Percentiles rank a stretch among this genome's conserved stretches.
These are phyloP conservation scores for Lasiommata megera DNA, from an alignment of 2,888 invertebrate genomes.

Conservation along the genomic window DNA sequence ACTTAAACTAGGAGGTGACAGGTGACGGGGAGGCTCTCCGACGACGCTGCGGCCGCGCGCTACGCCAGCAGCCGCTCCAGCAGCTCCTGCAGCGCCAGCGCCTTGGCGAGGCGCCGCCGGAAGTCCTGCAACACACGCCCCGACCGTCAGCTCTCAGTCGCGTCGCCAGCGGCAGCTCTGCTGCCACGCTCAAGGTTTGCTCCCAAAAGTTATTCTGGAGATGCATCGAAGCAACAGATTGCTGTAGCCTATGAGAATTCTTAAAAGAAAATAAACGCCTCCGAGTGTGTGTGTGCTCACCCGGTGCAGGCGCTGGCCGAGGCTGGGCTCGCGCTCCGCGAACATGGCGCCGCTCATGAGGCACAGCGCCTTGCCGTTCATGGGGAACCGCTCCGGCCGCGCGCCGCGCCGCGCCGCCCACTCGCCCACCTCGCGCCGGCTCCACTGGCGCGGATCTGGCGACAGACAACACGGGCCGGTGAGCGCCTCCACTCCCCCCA, in stretches of 20 bases:
- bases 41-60: too few species aligned
- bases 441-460: constrained; percentile 87
- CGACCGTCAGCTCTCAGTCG: neutral
- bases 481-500: constrained; percentile 51
- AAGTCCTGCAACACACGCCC: constrained; percentile 53
- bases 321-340: constrained; percentile 84
- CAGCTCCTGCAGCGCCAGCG: constrained; percentile 80
- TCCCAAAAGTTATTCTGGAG: too few species aligned
- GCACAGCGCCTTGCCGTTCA: constrained; percentile 90
- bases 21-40: too few species aligned
- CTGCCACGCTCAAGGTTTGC: neutral
- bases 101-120: constrained; percentile 84
- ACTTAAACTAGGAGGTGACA: too few species aligned
- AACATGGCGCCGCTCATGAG: constrained; percentile 90
- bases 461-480: constrained; percentile 38
- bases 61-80: constrained; percentile 56
- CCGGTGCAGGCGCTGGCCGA: constrained; percentile 85
- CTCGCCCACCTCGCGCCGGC: constrained; percentile 82
- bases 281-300: constrained; percentile 45
- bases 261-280: neutral
- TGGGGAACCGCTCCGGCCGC: constrained; percentile 84
- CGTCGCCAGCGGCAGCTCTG: neutral
- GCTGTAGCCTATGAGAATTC: neutral
- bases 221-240: too few species aligned
- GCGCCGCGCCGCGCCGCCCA: constrained; percentile 85